These are phyloP conservation scores for Musca vetustissima DNA, from an alignment of 1,140 invertebrate genomes.

Conservation along the genomic window DNA sequence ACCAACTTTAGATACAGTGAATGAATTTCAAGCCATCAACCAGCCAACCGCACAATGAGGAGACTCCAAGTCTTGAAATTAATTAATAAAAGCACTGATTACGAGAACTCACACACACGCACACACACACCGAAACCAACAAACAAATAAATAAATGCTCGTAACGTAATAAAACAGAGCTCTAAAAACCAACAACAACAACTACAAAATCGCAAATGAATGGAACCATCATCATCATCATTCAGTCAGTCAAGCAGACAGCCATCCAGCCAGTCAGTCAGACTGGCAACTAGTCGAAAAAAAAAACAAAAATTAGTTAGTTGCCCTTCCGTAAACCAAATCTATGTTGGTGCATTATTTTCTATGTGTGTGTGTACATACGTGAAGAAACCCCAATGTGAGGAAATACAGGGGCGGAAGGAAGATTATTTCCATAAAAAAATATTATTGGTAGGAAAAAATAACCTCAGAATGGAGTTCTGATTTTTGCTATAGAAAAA, in stretches of 20 bases:
- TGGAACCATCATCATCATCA: not conserved
- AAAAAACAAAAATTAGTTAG: constrained; percentile 23
- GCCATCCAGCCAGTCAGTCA: not conserved
- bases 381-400: not conserved
- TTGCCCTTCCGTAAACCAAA: constrained; percentile 15
- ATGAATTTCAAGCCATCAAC: not conserved
- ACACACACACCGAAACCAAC: constrained; percentile 9
- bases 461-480: too few relatives aligned
- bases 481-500: too few relatives aligned
- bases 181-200: constrained; percentile 3
- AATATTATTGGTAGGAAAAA: too few relatives aligned
- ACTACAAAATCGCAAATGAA: too few relatives aligned
- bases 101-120: constrained; percentile 10
- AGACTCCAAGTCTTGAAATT: not conserved
- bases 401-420: too few relatives aligned
- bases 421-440: too few relatives aligned
- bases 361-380: not conserved
- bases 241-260: not conserved
- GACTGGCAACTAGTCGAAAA: constrained; percentile 3
- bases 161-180: too few relatives aligned
- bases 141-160: not conserved
- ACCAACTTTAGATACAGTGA: not conserved
- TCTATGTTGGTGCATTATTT: not conserved
- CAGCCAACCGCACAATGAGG: not conserved
- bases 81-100: constrained; percentile 20